These are phyloP conservation scores for Characodon lateralis DNA, from an alignment of 2,797 vertebrate species.

Conservation along the genomic window DNA sequence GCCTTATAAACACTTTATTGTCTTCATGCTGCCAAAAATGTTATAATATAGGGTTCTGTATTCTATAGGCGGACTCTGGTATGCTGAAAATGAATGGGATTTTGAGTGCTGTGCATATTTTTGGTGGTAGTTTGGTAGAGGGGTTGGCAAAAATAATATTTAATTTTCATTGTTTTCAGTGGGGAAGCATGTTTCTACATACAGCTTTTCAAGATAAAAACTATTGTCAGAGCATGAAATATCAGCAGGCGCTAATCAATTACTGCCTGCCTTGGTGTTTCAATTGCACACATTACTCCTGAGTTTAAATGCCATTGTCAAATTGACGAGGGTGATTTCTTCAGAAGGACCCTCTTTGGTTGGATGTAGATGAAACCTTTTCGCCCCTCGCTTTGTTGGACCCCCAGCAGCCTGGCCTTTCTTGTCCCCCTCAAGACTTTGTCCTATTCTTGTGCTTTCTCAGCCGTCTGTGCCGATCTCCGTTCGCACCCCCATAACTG, in stretches of 20 bases:
- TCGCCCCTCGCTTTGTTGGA: constrained; percentile 58
- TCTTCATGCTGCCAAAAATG: background rate
- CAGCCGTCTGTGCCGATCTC: constrained; percentile 63
- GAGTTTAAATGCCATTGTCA: constrained; percentile 75
- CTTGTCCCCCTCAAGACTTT: constrained; percentile 63
- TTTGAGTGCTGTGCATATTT: background rate
- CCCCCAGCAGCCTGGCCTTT: constrained; percentile 70
- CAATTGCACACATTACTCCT: constrained; percentile 53
- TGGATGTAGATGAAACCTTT: constrained; percentile 70
- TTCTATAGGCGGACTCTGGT: too few relatives aligned
- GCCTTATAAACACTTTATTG: background rate
- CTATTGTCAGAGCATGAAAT: constrained; percentile 66
- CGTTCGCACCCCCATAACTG: constrained; percentile 65
- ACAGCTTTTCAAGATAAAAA: background rate
- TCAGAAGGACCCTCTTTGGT: constrained; percentile 56
- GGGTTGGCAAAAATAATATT: background rate
- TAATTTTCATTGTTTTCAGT: background rate
- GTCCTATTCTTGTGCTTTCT: constrained; percentile 75
- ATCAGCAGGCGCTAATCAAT: constrained; percentile 71
- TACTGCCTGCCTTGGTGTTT: constrained; percentile 61
- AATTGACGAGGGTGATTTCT: constrained; percentile 51
- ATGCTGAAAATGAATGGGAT: background rate
- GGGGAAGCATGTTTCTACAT: background rate
- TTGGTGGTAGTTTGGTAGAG: background rate
- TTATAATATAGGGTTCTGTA: background rate